Percentiles rank a stretch among this genome's conserved stretches.
Conservation (phyloP, 2,797 vertebrate genomes). For the Sciaenops ocellatus region DNA sequence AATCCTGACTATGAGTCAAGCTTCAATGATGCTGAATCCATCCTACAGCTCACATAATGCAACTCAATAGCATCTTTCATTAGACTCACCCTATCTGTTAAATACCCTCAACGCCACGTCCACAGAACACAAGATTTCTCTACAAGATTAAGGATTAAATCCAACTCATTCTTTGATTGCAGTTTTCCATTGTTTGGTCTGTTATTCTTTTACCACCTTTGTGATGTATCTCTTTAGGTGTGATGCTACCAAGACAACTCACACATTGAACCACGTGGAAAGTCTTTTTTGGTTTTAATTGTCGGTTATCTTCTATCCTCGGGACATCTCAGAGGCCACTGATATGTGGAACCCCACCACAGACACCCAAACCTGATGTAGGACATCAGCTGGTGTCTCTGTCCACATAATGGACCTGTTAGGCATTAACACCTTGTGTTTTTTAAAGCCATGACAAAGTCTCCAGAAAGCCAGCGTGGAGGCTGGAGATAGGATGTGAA, state of each 20-base stretch:
- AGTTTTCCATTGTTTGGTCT: not conserved
- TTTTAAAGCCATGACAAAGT: not conserved
- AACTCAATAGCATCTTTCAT: no score
- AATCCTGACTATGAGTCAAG: no score
- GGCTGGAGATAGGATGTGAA: not conserved
- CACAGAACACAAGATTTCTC: no score
- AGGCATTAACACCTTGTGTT: not conserved
- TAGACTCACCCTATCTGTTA: no score
- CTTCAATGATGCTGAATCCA: no score
- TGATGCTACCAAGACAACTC: not conserved
- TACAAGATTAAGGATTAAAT: no score
- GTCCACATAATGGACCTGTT: not conserved
- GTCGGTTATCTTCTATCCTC: no score
- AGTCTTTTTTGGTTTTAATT: not conserved
- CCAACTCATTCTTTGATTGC: no score
- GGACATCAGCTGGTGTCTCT: not conserved
- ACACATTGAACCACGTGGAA: not conserved
- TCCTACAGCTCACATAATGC: no score
- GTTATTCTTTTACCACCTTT: not conserved
- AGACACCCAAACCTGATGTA: not conserved
- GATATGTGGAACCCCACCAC: not conserved
- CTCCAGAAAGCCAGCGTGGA: not conserved
- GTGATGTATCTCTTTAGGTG: not conserved
- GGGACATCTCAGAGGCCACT: not conserved
- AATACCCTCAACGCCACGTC: no score